phyloP scores from a whole-genome alignment of 1,140 invertebrate species.

The Meloidogyne floridensis region DNA sequence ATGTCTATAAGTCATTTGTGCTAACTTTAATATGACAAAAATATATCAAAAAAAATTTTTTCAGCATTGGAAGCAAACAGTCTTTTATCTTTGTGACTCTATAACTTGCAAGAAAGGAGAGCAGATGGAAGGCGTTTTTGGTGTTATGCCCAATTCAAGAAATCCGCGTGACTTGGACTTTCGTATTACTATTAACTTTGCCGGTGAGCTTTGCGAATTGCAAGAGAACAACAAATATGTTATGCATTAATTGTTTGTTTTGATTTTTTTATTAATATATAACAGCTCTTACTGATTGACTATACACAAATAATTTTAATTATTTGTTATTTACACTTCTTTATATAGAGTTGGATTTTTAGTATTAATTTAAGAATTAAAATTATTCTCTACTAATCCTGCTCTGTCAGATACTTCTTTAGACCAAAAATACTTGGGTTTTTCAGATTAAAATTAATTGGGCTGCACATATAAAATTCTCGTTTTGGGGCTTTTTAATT shows the following conservation, averaged over 20 bases:
- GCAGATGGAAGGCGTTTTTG: slow-evolving; percentile 82
- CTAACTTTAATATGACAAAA: not conserved
- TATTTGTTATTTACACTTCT: not conserved
- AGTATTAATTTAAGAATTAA: no score
- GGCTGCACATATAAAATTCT: no score
- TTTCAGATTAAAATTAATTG: no score
- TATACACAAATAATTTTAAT: not conserved
- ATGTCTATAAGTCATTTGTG: not conserved
- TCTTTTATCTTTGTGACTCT: slow-evolving; percentile 86
- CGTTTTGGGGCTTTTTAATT: no score
- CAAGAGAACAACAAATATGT: slow-evolving; percentile 87
- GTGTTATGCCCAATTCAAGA: slow-evolving; percentile 88
- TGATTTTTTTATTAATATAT: not conserved
- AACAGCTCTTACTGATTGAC: not conserved
- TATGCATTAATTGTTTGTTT: slow-evolving; percentile 72
- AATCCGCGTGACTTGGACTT: slow-evolving; percentile 95
- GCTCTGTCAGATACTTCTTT: no score
- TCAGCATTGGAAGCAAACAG: slow-evolving; percentile 27
- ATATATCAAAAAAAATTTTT: not conserved
- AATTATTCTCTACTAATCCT: no score
- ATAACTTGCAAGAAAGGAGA: slow-evolving; percentile 83
- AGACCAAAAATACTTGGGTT: no score
- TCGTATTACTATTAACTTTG: slow-evolving; percentile 86
- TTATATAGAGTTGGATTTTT: no score
- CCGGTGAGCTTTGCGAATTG: slow-evolving; percentile 87